phyloP scores from a whole-genome alignment of 2,113 vertebrate species.

The Heliornis fulica region DNA sequence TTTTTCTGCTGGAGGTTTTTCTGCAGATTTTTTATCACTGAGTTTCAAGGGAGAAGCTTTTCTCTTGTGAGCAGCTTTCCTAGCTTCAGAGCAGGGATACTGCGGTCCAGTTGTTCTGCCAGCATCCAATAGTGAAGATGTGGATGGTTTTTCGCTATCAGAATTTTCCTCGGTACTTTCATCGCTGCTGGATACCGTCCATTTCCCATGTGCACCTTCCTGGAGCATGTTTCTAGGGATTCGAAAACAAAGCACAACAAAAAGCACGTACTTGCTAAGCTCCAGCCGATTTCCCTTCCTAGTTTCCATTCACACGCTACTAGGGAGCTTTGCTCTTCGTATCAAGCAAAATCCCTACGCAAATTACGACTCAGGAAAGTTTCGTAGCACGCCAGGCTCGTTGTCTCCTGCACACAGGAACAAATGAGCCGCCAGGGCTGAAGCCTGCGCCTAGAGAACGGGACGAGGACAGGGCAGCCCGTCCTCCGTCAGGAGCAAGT shows the following conservation, averaged over 20 bases:
- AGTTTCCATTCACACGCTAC: neutral
- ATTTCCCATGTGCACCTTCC: conserved; percentile 86
- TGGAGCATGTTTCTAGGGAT: conserved; percentile 71
- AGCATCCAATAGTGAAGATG: neutral
- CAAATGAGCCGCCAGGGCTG: fast-evolving
- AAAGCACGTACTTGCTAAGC: neutral
- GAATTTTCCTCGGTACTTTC: conserved; percentile 87
- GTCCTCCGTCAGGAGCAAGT: fast-evolving
- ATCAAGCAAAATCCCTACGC: fast-evolving
- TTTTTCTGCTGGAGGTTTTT: conserved; percentile 64
- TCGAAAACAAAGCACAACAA: neutral
- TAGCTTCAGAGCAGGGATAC: conserved; percentile 81
- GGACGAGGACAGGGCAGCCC: fast-evolving
- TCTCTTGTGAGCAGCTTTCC: conserved; percentile 76
- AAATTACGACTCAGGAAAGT: neutral
- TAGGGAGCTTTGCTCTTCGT: fast-evolving
- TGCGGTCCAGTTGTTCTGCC: neutral
- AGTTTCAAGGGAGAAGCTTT: conserved; percentile 76
- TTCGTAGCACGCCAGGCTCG: fast-evolving
- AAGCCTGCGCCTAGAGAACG: fast-evolving
- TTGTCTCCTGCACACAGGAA: too few relatives aligned
- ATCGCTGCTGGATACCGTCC: conserved; percentile 93
- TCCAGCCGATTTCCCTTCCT: neutral
- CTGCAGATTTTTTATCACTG: neutral
- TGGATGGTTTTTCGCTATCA: conserved; percentile 35